Evolutionary conservation across 2,888 invertebrate species (phyloP), one percentile per base, ranked within the genome.

Genomic region (Arge pagana): DNA sequence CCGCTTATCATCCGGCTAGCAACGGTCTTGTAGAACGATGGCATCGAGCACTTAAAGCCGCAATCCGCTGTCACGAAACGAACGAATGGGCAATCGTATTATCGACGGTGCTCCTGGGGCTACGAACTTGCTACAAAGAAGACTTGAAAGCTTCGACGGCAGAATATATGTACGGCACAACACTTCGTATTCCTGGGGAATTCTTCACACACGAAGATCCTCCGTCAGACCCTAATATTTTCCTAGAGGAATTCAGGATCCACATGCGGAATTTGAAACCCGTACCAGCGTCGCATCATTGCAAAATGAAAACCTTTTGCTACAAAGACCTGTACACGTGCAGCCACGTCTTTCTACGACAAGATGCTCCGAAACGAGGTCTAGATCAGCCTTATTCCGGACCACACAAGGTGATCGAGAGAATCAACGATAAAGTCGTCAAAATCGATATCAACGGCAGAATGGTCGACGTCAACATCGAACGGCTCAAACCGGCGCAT

Each of bases 1-100:
- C 63, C 10, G 56, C 61, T 4, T 59, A 56, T 37, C 58, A 62
- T 30, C 60, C 66, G 4, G 55, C 54, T 5, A 50, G 62, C 3
- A 66, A 70, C 30, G 63, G 66, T 2, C 40, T 66, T 48, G 54
- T 68, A 0, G 63, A 68, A 35, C 30, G 60, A 5, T 60, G 61
- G 50, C 67, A 68, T 36, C 56, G 65, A 2, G 51, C 52, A 6
- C 50, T 65, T 0, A 70, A 67, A 45, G 39, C 58, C 1, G 54
- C 66, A 1, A 50, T 67, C 3, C 61, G 53, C 53, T 57, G 55
- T 36, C 59, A 55, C 36, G 33, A 43, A 5, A 23, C 15, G 4
- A 4, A 24, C 0, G 11, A 59, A 0, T 67, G 66, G 64, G 11
- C 24, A 10, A 49, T 52, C 6, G 49, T 48, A 4, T 51, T 64